A percentile compares a stretch with the other conserved stretches of the same genome.
Conservation (phyloP, 1,140 invertebrate genomes). For the Saccostrea cuccullata region DNA sequence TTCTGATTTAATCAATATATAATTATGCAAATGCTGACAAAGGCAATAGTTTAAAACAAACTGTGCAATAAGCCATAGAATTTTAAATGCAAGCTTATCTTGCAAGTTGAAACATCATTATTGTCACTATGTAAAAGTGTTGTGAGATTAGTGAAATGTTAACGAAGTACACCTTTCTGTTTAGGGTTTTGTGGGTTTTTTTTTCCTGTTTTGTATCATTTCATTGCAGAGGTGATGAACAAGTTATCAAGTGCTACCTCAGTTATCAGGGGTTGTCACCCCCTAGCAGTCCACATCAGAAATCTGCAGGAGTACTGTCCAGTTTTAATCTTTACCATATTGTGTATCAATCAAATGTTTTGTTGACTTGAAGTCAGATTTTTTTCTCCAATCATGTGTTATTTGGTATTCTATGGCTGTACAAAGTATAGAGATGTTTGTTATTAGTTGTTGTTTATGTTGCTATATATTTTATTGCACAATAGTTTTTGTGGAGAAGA, state of each 20-base stretch:
- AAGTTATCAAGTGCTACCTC: conserved; percentile 18
- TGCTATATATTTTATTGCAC: conserved; percentile 36
- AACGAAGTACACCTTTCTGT: neutral
- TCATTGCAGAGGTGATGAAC: neutral
- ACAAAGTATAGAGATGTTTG: conserved; percentile 12
- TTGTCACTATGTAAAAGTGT: conserved; percentile 1
- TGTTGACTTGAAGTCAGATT: conserved; percentile 19
- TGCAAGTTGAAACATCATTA: neutral
- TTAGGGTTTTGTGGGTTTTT: neutral
- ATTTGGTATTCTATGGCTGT: neutral
- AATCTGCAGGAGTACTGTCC: neutral
- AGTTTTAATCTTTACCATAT: neutral
- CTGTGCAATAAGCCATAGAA: conserved; percentile 5
- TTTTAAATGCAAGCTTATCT: neutral
- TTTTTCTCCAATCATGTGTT: neutral
- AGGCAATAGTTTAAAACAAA: conserved; percentile 19
- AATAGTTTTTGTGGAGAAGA: conserved; percentile 9
- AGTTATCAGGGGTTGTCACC: neutral
- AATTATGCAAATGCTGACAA: conserved; percentile 14
- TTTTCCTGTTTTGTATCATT: conserved; percentile 10
- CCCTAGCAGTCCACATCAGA: conserved; percentile 2
- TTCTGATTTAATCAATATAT: neutral
- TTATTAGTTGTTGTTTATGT: conserved; percentile 22
- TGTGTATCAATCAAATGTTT: conserved; percentile 22
- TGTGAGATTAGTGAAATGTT: neutral